phyloP scores from a whole-genome alignment of 2,113 vertebrate genomes.

The Lichenostomus cassidix region DNA sequence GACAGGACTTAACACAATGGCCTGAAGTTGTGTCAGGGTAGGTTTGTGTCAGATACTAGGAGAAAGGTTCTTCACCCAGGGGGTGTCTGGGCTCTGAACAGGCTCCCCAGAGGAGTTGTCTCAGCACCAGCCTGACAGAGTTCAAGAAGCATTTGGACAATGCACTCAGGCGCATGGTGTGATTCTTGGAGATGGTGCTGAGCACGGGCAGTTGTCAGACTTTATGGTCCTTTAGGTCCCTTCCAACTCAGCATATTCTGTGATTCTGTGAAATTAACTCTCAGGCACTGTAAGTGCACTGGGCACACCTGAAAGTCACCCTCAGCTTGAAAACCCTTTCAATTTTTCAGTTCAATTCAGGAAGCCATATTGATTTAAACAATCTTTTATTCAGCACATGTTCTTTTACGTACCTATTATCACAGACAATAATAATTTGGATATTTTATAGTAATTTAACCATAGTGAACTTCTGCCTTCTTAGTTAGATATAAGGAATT shows the following conservation, averaged over 20 bases:
- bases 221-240: background rate
- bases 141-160: background rate
- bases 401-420: background rate
- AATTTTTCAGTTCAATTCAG: background rate
- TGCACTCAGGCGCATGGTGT: background rate
- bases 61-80: background rate
- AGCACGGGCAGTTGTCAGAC: background rate
- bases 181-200: background rate
- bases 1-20: accelerated
- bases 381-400: background rate
- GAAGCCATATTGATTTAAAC: background rate
- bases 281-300: background rate
- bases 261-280: background rate
- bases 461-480: background rate
- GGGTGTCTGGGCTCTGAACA: background rate
- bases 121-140: background rate
- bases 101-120: background rate
- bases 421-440: background rate
- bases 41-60: background rate
- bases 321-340: background rate
- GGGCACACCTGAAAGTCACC: background rate
- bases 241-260: background rate
- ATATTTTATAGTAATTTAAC: background rate
- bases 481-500: background rate
- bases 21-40: background rate